These are phyloP conservation scores for Thelohanellus kitauei DNA, from an alignment of 30 jellyfish, hydroid and myxozoan genomes.

Conservation along the genomic window DNA sequence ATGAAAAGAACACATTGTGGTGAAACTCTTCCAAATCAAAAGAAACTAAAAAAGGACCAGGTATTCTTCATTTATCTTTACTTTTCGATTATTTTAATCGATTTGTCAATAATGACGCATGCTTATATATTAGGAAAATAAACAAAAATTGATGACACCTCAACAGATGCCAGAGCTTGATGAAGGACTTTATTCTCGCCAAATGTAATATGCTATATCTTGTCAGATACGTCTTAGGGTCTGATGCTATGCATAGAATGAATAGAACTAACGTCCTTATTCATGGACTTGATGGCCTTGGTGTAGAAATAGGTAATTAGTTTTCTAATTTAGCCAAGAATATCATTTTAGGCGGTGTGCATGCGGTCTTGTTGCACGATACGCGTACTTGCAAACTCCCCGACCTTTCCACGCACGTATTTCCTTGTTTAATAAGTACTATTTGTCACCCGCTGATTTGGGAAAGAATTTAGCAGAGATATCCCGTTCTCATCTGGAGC, in stretches of 20 bases:
- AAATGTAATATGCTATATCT: slow-evolving; percentile 23
- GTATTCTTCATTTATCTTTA: no score
- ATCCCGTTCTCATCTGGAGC: slow-evolving; percentile 23
- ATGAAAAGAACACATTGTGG: no score
- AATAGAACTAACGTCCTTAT: slow-evolving; percentile 42
- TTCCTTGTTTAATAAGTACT: slow-evolving; percentile 10
- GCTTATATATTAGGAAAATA: no score
- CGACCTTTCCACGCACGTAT: slow-evolving; percentile 70
- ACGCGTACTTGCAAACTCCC: slow-evolving; percentile 18
- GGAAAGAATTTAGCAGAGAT: slow-evolving; percentile 60
- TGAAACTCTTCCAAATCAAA: no score
- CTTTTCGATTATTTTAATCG: no score
- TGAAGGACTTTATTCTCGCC: slow-evolving; percentile 73
- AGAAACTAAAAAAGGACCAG: no score
- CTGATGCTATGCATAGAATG: slow-evolving; percentile 87
- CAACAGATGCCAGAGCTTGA: no score
- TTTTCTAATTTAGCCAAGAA: slow-evolving; percentile 23
- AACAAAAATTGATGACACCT: no score
- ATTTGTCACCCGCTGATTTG: slow-evolving; percentile 20
- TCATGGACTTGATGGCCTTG: slow-evolving; percentile 63
- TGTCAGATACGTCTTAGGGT: slow-evolving; percentile 62
- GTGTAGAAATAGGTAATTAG: slow-evolving; percentile 57
- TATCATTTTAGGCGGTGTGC: slow-evolving; percentile 73
- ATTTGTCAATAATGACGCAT: no score
- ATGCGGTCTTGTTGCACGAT: slow-evolving; percentile 55